Evolutionary conservation across 2,888 invertebrate genomes (phyloP).

Genomic region (Agrilus biguttatus): DNA sequence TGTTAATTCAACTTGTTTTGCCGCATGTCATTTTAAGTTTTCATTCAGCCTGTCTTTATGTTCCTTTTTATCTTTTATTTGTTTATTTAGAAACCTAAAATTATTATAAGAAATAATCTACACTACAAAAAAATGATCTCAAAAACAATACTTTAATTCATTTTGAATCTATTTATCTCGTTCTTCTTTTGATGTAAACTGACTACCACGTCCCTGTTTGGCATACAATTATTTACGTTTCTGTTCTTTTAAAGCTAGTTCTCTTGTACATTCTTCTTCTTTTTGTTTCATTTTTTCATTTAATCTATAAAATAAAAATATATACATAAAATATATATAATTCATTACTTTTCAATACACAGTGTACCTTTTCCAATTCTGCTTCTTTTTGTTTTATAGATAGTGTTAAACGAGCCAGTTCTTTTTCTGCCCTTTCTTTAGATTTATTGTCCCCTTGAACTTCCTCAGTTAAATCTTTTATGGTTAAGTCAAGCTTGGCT

Average conservation of each 20-base stretch:
- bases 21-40: slow-evolving; percentile 73
- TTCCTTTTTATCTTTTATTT: slow-evolving; percentile 89
- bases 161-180: slow-evolving; percentile 94
- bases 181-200: slow-evolving; percentile 88
- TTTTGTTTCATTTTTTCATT: slow-evolving; percentile 79
- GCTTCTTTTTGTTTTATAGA: slow-evolving; percentile 83
- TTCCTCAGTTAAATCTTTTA: slow-evolving; percentile 90
- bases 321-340: not conserved
- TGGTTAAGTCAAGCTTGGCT: slow-evolving; percentile 86
- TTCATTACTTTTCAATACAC: not conserved
- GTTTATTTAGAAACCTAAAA: slow-evolving; percentile 68
- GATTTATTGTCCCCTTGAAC: slow-evolving; percentile 91
- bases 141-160: slow-evolving; percentile 60
- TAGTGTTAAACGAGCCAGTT: slow-evolving; percentile 70
- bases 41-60: slow-evolving; percentile 78
- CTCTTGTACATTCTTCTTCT: slow-evolving; percentile 84
- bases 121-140: not conserved
- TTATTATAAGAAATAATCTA: slow-evolving; percentile 1
- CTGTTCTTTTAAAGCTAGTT: slow-evolving; percentile 83
- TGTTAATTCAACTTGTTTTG: slow-evolving; percentile 48
- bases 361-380: slow-evolving; percentile 56
- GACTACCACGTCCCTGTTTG: slow-evolving; percentile 93
- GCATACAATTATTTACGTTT: slow-evolving; percentile 94
- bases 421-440: slow-evolving; percentile 79
- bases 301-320: slow-evolving; percentile 32